Percentiles rank a stretch among this genome's conserved stretches.
Evolutionary conservation across 2,888 invertebrate genomes (phyloP).

Genomic region (Lasioglossum villosulum): DNA sequence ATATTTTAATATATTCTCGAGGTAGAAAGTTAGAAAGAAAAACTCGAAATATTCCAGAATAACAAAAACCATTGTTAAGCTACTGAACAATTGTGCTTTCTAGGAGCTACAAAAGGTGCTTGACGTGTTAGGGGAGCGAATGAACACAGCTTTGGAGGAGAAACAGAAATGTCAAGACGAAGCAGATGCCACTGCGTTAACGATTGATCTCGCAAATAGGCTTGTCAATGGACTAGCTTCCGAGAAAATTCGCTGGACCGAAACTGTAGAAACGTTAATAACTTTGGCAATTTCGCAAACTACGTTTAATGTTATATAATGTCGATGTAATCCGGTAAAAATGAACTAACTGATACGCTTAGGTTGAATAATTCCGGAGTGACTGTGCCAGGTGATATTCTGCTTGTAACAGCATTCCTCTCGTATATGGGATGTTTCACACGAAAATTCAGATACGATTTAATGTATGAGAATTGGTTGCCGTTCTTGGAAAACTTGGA

Average conservation of each 20-base stretch:
- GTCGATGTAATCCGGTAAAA: not conserved
- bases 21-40: not conserved
- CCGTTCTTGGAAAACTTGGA: constrained; percentile 90
- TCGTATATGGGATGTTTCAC: constrained; percentile 98
- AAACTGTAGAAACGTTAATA: constrained; percentile 86
- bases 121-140: constrained; percentile 91
- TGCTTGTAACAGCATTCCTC: constrained; percentile 95
- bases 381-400: constrained; percentile 95
- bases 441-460: constrained; percentile 91
- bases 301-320: not conserved
- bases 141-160: constrained; percentile 93
- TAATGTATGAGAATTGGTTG: constrained; percentile 92
- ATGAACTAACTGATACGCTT: constrained; percentile 55
- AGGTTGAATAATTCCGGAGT: constrained; percentile 90
- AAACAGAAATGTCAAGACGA: constrained; percentile 97
- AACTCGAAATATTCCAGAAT: not conserved
- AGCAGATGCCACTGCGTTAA: constrained; percentile 94
- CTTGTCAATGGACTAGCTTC: constrained; percentile 96
- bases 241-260: constrained; percentile 94
- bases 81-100: not conserved
- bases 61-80: not conserved
- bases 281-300: not conserved
- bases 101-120: constrained; percentile 92
- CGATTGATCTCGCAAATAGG: constrained; percentile 96
- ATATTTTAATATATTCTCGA: no score